These are phyloP conservation scores for Choristoneura fumiferana DNA, from an alignment of 1,140 invertebrate species.

Conservation along the genomic window DNA sequence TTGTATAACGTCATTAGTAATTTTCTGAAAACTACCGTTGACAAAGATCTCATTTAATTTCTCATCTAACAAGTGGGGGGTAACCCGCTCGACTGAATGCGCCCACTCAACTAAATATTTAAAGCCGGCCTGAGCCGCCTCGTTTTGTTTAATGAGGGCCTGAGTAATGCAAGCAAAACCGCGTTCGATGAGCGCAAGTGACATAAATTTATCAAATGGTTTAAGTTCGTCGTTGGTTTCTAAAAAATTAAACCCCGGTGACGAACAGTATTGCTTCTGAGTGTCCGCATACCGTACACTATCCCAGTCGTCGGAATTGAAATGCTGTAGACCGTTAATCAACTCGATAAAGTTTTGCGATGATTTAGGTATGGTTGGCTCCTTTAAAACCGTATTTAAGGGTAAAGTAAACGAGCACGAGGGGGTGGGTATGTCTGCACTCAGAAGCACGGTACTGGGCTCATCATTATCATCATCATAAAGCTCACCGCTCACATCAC, in stretches of 20 bases:
- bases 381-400: not conserved
- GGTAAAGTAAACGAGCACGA: too few species aligned
- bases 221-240: not conserved
- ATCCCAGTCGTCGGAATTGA: not conserved
- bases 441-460: too few species aligned
- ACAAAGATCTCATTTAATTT: conserved; percentile 7
- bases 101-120: not conserved
- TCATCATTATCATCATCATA: not conserved
- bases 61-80: not conserved
- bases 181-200: not conserved
- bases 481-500: not conserved
- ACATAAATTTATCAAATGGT: not conserved
- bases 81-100: not conserved
- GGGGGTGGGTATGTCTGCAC: too few species aligned
- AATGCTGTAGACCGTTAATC: not conserved
- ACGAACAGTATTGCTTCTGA: not conserved
- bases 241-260: not conserved
- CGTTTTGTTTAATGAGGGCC: not conserved
- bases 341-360: not conserved
- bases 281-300: not conserved
- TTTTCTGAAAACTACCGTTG: not conserved
- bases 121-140: not conserved
- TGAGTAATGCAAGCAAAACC: not conserved
- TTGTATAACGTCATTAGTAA: not conserved
- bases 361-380: not conserved